Evolutionary conservation across 2,888 invertebrate species (phyloP).

Genomic region (Seira musarum): DNA sequence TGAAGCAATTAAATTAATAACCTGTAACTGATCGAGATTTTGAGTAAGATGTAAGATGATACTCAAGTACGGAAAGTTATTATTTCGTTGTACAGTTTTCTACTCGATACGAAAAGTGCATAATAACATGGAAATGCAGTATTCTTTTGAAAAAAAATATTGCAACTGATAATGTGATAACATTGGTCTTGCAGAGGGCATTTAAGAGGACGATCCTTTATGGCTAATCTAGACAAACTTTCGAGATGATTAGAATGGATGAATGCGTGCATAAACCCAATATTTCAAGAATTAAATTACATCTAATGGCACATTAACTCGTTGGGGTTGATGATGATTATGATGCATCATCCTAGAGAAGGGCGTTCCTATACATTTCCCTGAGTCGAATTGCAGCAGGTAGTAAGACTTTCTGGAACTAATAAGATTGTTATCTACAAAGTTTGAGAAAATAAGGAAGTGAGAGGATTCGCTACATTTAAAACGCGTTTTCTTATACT

Average conservation of each 20-base stretch:
- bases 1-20: conserved; percentile 54
- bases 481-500: conserved; percentile 14
- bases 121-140: too few relatives aligned
- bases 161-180: too few relatives aligned
- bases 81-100: too few relatives aligned
- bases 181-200: too few relatives aligned
- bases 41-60: neutral
- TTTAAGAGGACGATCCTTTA: too few relatives aligned
- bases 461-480: conserved; percentile 34
- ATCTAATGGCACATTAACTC: conserved; percentile 54
- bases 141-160: too few relatives aligned
- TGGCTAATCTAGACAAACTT: too few relatives aligned
- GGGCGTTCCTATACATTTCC: conserved; percentile 35
- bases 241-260: conserved; percentile 12
- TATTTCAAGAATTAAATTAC: conserved; percentile 60
- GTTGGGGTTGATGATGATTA: conserved; percentile 38
- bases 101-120: too few relatives aligned
- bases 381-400: too few relatives aligned
- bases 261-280: conserved; percentile 48
- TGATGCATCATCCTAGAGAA: conserved; percentile 29
- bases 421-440: too few relatives aligned
- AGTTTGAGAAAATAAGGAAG: conserved; percentile 30
- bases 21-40: conserved; percentile 48
- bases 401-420: too few relatives aligned
- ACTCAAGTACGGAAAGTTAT: too few relatives aligned